Conservation (phyloP, 2,888 invertebrate genomes). For the Galerucella calmariensis region DNA sequence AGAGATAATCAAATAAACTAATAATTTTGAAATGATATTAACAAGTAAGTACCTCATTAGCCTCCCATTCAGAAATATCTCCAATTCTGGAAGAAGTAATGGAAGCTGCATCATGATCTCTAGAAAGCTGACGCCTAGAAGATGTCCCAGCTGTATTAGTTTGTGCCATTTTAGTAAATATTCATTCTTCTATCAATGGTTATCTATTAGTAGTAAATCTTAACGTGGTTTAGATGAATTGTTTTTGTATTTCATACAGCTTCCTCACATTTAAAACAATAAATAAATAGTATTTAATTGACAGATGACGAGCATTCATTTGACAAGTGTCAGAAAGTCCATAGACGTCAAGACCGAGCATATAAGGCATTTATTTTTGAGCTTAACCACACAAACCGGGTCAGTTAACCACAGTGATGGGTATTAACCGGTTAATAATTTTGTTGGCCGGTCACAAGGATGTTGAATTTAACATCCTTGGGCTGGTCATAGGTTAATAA, state of each 20-base stretch:
- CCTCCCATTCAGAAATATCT: constrained; percentile 79
- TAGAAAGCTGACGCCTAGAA: constrained; percentile 70
- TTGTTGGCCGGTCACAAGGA: no score
- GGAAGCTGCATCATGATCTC: constrained; percentile 73
- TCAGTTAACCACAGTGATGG: no score
- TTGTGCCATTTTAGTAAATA: constrained; percentile 69
- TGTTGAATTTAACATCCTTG: no score
- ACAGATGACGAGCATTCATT: neutral
- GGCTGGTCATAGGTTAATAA: no score
- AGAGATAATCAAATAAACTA: neutral
- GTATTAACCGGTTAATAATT: no score
- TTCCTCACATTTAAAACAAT: neutral
- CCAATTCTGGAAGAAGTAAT: constrained; percentile 72
- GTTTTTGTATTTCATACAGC: neutral
- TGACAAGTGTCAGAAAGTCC: no score
- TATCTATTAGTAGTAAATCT: neutral
- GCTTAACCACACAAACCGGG: no score
- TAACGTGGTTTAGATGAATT: neutral
- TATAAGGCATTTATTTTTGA: no score
- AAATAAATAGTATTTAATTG: neutral
- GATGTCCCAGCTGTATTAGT: constrained; percentile 72
- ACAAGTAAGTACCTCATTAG: constrained; percentile 72
- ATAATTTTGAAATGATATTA: neutral
- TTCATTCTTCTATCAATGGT: constrained; percentile 5
- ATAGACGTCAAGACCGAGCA: no score